Evolutionary conservation across 1,140 invertebrate genomes (phyloP).

Genomic region (Camponotus vicinus): DNA sequence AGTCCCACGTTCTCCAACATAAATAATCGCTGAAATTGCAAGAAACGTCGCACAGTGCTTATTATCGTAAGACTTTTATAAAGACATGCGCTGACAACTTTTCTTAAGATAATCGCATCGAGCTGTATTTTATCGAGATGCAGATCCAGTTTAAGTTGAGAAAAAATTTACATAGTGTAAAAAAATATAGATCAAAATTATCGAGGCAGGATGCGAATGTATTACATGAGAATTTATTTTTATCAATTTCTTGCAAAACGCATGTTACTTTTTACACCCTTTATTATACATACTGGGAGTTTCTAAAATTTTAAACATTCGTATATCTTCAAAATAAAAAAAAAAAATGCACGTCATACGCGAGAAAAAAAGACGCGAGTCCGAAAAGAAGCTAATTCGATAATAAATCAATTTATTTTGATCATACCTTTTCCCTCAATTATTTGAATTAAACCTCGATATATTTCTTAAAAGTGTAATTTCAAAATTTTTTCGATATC

Average conservation of each 20-base stretch:
- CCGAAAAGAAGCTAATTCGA: neutral
- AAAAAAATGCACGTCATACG: neutral
- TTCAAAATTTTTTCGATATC: neutral
- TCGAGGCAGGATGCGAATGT: neutral
- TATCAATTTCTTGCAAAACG: conserved; percentile 3
- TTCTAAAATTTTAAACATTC: neutral
- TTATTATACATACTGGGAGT: neutral
- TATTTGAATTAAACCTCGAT: neutral
- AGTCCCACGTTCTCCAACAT: neutral
- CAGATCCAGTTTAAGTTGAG: neutral
- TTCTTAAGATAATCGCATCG: conserved; percentile 1
- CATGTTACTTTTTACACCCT: neutral
- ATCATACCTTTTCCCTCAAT: neutral
- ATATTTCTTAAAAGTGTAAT: neutral
- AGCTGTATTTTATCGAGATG: neutral
- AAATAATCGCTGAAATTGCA: neutral
- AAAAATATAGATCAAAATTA: neutral
- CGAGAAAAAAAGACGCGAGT: neutral
- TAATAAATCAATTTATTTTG: neutral
- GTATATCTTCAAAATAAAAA: neutral
- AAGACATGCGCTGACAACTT: neutral
- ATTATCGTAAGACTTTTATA: neutral
- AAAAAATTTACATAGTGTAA: neutral
- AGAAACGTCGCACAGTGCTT: neutral
- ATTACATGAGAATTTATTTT: neutral